Conservation (phyloP, 2,113 vertebrate species). For the Anhinga rufa region DNA sequence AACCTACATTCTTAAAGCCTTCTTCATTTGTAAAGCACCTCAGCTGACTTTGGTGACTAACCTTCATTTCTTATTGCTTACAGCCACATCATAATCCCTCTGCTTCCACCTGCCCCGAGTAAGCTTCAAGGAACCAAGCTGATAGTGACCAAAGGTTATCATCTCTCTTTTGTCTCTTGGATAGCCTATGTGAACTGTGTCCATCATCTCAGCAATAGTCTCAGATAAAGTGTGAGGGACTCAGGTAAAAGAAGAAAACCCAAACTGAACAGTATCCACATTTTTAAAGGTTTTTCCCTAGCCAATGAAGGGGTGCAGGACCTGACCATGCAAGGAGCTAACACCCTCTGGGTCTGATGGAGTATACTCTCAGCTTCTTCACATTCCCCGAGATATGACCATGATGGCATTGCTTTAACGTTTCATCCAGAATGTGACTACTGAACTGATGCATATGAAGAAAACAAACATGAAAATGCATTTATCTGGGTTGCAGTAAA, state of each 20-base stretch:
- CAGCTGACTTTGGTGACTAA: neutral
- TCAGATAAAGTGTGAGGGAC: neutral
- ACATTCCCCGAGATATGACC: neutral
- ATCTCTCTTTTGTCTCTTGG: neutral
- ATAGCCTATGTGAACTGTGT: accelerated
- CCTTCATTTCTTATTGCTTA: neutral
- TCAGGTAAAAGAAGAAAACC: neutral
- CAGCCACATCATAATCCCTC: neutral
- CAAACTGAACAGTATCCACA: neutral
- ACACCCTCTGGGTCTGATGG: neutral
- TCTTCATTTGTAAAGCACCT: neutral
- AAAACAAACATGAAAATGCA: neutral
- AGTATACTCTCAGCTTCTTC: neutral
- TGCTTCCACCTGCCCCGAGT: neutral
- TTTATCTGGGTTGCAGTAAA: slow-evolving; percentile 44
- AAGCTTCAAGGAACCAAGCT: neutral
- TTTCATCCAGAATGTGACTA: neutral
- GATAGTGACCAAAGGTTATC: neutral
- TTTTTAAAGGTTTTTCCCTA: neutral
- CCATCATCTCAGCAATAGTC: neutral
- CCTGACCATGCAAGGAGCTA: neutral
- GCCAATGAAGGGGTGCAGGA: neutral
- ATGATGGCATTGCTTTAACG: neutral
- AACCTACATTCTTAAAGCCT: neutral
- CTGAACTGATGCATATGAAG: neutral